phyloP scores from a whole-genome alignment of 1,140 invertebrate species.

The Amphibalanus amphitrite region DNA sequence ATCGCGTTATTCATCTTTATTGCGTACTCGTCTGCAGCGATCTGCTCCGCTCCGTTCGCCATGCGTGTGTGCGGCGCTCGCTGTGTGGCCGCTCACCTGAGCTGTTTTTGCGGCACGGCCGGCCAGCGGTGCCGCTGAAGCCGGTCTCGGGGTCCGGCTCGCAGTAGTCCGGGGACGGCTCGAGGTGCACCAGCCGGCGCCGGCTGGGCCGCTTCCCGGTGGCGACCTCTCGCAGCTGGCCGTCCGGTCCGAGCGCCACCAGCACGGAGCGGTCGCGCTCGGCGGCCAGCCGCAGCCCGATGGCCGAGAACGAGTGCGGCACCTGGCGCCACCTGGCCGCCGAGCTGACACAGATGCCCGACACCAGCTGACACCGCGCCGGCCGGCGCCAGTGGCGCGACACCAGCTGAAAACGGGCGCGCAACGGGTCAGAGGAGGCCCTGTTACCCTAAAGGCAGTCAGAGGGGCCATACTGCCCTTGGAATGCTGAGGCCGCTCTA shows the following conservation, averaged over 20 bases:
- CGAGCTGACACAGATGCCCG: background rate
- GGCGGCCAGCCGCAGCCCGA: background rate
- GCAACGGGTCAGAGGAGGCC: too few species aligned
- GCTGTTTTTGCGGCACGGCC: constrained; percentile 37
- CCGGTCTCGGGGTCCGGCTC: constrained; percentile 47
- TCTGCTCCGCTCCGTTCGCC: too few species aligned
- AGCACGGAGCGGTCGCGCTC: constrained; percentile 69
- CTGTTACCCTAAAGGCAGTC: too few species aligned
- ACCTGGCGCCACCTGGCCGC: background rate
- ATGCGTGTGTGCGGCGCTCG: too few species aligned
- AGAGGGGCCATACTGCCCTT: too few species aligned
- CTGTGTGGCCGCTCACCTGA: background rate
- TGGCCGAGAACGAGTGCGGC: background rate
- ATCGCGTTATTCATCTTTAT: too few species aligned
- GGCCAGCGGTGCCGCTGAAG: constrained; percentile 58
- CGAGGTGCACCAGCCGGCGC: constrained; percentile 34
- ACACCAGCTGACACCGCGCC: background rate
- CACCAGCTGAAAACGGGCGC: background rate
- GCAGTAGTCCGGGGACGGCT: constrained; percentile 41
- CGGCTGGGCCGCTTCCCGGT: constrained; percentile 29
- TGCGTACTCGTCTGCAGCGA: too few species aligned
- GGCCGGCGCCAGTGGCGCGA: too few species aligned
- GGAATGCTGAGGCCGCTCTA: too few species aligned
- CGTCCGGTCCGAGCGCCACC: constrained; percentile 77
- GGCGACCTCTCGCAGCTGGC: constrained; percentile 85